Base-by-base conservation (phyloP, 2,113 vertebrate species). In the Sylvietta virens region DNA sequence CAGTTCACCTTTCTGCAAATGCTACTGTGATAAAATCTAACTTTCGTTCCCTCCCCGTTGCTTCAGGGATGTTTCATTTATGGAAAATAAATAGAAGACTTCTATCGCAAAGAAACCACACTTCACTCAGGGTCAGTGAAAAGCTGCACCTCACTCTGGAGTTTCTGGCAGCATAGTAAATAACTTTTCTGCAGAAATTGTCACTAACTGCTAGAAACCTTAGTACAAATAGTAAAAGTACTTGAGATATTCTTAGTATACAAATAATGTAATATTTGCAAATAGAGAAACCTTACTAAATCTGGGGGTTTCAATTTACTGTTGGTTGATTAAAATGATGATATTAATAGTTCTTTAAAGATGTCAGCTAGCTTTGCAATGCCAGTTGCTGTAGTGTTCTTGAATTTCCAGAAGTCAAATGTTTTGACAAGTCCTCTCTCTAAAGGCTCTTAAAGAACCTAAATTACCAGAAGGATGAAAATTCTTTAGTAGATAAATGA, bases 21-120 rank as follows among this genome's bases (percentile, higher is more conserved):
- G 72, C 62, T 79, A 42, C 77, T 81, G 69, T 94, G 94, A 92
- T 91, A 94, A 97, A 97, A 94, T 45, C 57, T 71, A 87, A 84
- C 95, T 94, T 96, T 79, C 88, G 79, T 92, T 95, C 76, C 88
- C 72, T 93, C 5, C 1, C 51, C 37, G 20, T 89, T 95, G 94
- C 96, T 96, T 89, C 91, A 96, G 96, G 92, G 92, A 89, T 91
- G 50, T 95, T 86, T 84, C 95, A 96, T 81, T 95, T 95, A 88
- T 5, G 18, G 83, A 92, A 95, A 96, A 97, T 94, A 96, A 95
- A 96, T 81, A 95, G 83, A 91, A 78, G 86, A 48, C 65, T 76
- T 95, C 53, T 92, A 94, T 86, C 11, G 0, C 89, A 92, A 86
- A 92, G 92, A 74, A 91, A 78, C 86, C 80, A 56, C 26, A 65